A percentile compares a stretch with the other conserved stretches of the same genome.
Conservation (phyloP, 2,797 vertebrate species). For the Enteromius radiatus region DNA sequence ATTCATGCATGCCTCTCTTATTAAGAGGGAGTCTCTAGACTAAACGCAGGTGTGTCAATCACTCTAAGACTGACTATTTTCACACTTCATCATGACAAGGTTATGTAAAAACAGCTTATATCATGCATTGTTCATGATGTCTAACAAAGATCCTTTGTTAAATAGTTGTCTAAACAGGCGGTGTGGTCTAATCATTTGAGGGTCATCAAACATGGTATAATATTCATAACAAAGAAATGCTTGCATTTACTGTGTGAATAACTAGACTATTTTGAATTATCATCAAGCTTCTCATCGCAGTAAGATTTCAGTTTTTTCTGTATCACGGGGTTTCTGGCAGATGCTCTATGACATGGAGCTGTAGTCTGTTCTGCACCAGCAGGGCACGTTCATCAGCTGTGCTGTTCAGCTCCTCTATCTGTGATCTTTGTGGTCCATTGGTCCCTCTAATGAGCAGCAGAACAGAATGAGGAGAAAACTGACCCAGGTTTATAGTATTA, state of each 20-base stretch:
- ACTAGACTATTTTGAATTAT: background rate
- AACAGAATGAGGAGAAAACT: constrained; percentile 8
- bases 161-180: background rate
- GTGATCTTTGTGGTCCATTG: constrained; percentile 27
- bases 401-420: constrained; percentile 20
- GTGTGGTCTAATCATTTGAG: background rate
- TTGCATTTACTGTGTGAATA: background rate
- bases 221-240: background rate
- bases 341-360: constrained; percentile 1
- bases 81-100: background rate
- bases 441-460: constrained; percentile 18
- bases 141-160: background rate
- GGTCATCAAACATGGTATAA: background rate
- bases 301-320: background rate
- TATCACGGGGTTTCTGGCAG: background rate
- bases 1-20: background rate
- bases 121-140: background rate
- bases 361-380: constrained; percentile 8
- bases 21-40: background rate
- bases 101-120: background rate
- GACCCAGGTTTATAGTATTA: constrained; percentile 2
- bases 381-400: constrained; percentile 4
- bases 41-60: background rate
- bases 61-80: background rate
- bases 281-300: background rate